Percentiles rank a stretch among this genome's conserved stretches.
Evolutionary conservation across 2,113 vertebrate genomes (phyloP).

Genomic region (Columba livia): DNA sequence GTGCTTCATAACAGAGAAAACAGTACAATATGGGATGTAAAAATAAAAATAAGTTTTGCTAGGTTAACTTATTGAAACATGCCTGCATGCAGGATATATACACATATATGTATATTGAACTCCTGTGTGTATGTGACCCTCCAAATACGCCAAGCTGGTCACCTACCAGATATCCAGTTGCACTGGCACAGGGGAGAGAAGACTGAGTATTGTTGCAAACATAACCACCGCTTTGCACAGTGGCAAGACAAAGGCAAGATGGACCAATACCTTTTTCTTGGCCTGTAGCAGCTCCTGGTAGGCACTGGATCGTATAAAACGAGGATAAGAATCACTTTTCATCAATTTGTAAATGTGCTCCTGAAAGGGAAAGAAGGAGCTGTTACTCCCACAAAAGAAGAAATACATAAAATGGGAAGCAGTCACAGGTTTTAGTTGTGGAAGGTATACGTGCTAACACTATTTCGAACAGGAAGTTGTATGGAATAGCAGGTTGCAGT

Average conservation of each 20-base stretch:
- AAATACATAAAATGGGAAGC: background rate
- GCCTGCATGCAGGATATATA: slow-evolving; percentile 68
- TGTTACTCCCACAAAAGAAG: background rate
- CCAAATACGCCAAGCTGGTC: slow-evolving; percentile 50
- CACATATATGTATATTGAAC: slow-evolving; percentile 53
- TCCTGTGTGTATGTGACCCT: slow-evolving; percentile 69
- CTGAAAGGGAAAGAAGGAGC: slow-evolving; percentile 71
- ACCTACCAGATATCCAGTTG: slow-evolving; percentile 75
- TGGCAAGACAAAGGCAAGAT: slow-evolving; percentile 69
- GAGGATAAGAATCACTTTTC: slow-evolving; percentile 98
- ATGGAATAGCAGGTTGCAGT: background rate
- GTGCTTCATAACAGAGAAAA: slow-evolving; percentile 66
- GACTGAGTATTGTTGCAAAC: slow-evolving; percentile 62
- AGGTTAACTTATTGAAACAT: slow-evolving; percentile 61
- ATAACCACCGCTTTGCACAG: slow-evolving; percentile 64
- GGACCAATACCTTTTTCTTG: slow-evolving; percentile 93
- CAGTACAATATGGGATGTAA: slow-evolving; percentile 68
- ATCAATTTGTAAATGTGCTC: slow-evolving; percentile 99
- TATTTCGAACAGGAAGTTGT: background rate
- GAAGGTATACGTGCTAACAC: background rate
- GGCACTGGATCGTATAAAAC: slow-evolving; percentile 98
- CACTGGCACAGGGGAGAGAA: slow-evolving; percentile 60
- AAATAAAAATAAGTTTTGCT: slow-evolving; percentile 66
- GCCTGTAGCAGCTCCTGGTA: slow-evolving; percentile 99
- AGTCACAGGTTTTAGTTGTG: background rate